phyloP scores from a whole-genome alignment of 2,113 vertebrate species.

The Psilopogon haemacephalus region DNA sequence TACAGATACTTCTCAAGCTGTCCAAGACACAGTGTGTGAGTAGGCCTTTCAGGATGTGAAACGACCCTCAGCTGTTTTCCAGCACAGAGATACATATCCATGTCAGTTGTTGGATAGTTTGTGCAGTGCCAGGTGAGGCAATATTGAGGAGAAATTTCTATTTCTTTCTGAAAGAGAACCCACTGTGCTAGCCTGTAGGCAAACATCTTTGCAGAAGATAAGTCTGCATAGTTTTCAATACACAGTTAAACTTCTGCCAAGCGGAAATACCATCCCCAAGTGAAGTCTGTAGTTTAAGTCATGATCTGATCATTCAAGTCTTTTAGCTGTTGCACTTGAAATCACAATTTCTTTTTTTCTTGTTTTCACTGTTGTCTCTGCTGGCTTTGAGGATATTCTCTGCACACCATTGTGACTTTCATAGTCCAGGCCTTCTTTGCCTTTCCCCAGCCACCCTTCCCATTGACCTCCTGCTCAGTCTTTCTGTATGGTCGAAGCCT shows the following conservation, averaged over 20 bases:
- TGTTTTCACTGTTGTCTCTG: neutral
- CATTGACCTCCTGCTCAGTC: neutral
- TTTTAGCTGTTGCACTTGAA: neutral
- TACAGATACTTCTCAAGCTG: neutral
- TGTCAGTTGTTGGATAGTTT: neutral
- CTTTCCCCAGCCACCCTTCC: neutral
- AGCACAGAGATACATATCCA: neutral
- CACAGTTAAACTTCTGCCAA: neutral
- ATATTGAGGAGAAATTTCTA: neutral
- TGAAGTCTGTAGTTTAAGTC: neutral
- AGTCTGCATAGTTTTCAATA: neutral
- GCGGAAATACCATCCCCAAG: neutral
- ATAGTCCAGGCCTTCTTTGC: neutral
- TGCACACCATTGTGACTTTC: neutral
- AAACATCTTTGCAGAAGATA: neutral
- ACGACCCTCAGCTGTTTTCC: neutral
- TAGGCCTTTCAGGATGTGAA: neutral
- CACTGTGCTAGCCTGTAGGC: neutral
- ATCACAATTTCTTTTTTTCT: neutral
- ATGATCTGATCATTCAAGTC: neutral
- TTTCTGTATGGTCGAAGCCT: neutral
- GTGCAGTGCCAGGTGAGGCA: neutral
- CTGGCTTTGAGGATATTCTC: neutral
- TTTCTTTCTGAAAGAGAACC: neutral
- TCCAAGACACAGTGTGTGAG: neutral